Conservation (phyloP, 2,888 invertebrate species). For the Tineola bisselliella region DNA sequence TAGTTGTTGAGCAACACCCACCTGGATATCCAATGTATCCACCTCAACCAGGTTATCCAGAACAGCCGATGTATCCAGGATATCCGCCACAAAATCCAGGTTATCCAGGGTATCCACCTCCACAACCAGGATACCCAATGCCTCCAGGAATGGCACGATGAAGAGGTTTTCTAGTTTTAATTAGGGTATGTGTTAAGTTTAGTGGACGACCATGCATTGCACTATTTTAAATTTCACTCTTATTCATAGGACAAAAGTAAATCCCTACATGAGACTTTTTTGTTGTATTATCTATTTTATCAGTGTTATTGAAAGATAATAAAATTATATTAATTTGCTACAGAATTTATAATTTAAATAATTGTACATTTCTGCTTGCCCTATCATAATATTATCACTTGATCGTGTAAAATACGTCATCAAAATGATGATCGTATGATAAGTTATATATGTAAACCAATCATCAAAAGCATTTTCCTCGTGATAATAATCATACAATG, state of each 20-base stretch:
- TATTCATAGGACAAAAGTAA: no score
- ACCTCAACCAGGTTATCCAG: constrained; percentile 20
- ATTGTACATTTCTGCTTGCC: no score
- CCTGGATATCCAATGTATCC: constrained; percentile 37
- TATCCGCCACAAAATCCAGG: constrained; percentile 17
- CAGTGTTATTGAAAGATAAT: no score
- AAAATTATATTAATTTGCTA: no score
- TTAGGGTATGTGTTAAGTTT: constrained; percentile 2
- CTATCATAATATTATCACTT: no score
- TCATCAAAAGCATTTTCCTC: background rate
- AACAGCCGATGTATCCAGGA: constrained; percentile 18
- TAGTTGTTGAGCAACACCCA: constrained; percentile 32
- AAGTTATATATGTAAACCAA: no score
- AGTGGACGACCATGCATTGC: constrained; percentile 7
- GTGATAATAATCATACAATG: background rate
- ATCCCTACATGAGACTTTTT: no score
- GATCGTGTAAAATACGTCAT: no score
- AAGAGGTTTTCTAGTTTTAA: background rate
- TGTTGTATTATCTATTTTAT: background rate
- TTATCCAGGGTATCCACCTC: constrained; percentile 21
- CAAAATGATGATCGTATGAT: no score
- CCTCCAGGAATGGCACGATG: constrained; percentile 16
- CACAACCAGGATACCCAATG: constrained; percentile 25
- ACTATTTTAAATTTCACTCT: no score
- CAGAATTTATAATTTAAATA: no score